Evolutionary conservation across 2,888 invertebrate genomes (phyloP).

Genomic region (Drosophila villosipedis): DNA sequence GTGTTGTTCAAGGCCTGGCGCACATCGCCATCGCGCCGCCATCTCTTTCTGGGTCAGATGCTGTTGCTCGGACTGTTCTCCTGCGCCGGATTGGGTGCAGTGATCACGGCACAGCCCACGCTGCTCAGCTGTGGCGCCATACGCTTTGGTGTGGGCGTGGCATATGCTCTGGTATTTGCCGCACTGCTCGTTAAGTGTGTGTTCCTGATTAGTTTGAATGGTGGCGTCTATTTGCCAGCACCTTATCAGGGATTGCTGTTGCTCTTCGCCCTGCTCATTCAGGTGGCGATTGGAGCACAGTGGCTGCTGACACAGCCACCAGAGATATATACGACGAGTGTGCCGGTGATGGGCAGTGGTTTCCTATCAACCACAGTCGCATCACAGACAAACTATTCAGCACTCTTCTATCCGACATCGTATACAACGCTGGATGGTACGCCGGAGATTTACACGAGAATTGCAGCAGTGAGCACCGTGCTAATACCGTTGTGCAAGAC

Average conservation of each 20-base stretch:
- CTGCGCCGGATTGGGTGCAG: constrained; percentile 92
- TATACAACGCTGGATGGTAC: constrained; percentile 71
- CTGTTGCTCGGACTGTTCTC: constrained; percentile 93
- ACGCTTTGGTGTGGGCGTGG: constrained; percentile 92
- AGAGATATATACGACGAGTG: constrained; percentile 86
- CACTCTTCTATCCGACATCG: constrained; percentile 74
- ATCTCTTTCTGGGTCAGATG: constrained; percentile 94
- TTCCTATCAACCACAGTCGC: constrained; percentile 75
- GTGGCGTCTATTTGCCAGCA: constrained; percentile 95
- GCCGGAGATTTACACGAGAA: constrained; percentile 79
- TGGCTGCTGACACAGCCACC: constrained; percentile 94
- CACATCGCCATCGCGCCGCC: constrained; percentile 93
- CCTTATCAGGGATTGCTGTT: constrained; percentile 95
- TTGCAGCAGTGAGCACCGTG: constrained; percentile 82
- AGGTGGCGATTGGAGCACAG: constrained; percentile 93
- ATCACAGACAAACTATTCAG: constrained; percentile 75
- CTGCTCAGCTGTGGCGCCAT: constrained; percentile 92
- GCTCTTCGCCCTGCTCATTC: constrained; percentile 95
- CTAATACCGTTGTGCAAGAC: constrained; percentile 88
- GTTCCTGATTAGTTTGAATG: constrained; percentile 95
- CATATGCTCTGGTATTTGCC: constrained; percentile 94
- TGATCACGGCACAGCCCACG: constrained; percentile 92
- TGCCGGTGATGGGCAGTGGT: constrained; percentile 80
- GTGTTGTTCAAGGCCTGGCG: constrained; percentile 94
- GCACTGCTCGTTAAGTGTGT: constrained; percentile 97